These are phyloP conservation scores for Zaprionus obscuricornis DNA, from an alignment of 2,888 invertebrate species.

Conservation along the genomic window DNA sequence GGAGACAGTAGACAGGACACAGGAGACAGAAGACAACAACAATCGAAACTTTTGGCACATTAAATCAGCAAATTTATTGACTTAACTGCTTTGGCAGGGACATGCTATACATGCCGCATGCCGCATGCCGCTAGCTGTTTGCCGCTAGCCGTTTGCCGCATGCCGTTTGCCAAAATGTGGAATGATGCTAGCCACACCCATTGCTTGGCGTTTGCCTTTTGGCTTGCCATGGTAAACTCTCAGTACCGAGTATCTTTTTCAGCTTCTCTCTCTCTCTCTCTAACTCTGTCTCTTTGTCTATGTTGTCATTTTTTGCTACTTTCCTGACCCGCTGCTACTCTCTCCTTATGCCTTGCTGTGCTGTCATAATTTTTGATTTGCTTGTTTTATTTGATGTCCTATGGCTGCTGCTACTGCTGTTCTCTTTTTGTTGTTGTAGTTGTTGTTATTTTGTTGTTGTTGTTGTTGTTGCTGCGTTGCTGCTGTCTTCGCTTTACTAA, in stretches of 20 bases:
- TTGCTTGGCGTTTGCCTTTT: slow-evolving; percentile 69
- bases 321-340: too few species aligned
- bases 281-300: background rate
- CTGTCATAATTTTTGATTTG: slow-evolving; percentile 79
- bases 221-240: slow-evolving; percentile 47
- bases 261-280: background rate
- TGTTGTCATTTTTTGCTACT: too few species aligned
- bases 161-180: too few species aligned
- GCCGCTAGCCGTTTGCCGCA: slow-evolving; percentile 35
- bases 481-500: slow-evolving; percentile 59
- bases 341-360: slow-evolving; percentile 65
- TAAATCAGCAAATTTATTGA: slow-evolving; percentile 80
- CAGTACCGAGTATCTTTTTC: slow-evolving; percentile 15
- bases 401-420: slow-evolving; percentile 47
- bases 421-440: slow-evolving; percentile 24
- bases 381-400: slow-evolving; percentile 80
- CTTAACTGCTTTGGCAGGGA: slow-evolving; percentile 71
- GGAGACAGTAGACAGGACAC: slow-evolving; percentile 48
- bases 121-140: slow-evolving; percentile 12
- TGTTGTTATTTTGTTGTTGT: slow-evolving; percentile 20
- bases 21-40: slow-evolving; percentile 42
- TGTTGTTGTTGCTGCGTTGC: slow-evolving; percentile 35
- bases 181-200: too few species aligned
- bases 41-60: slow-evolving; percentile 80
- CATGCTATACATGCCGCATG: slow-evolving; percentile 53